phyloP scores from a whole-genome alignment of 2,797 vertebrate genomes.

The Argya squamiceps region DNA sequence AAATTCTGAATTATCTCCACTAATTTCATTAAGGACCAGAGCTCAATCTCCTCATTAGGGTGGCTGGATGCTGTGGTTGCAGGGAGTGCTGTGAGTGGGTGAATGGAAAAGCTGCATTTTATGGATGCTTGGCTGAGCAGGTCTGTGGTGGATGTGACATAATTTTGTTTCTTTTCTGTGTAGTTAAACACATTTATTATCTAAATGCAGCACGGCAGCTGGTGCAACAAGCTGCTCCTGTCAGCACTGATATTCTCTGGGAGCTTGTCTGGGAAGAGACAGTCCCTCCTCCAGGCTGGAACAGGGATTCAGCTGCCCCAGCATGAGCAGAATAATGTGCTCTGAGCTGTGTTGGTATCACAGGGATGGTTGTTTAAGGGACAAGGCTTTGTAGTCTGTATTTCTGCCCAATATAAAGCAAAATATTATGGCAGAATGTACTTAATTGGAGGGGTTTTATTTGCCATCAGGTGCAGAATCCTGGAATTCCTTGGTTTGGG shows the following conservation, averaged over 20 bases:
- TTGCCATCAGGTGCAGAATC: not conserved
- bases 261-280: not conserved
- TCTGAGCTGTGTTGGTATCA: not conserved
- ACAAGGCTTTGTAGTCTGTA: not conserved
- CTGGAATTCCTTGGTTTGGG: not conserved
- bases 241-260: not conserved
- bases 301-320: not conserved
- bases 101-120: not conserved
- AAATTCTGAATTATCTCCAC: not conserved
- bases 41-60: not conserved
- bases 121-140: not conserved
- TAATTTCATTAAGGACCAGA: slow-evolving; percentile 7
- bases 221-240: slow-evolving; percentile 35
- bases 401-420: not conserved
- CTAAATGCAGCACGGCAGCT: slow-evolving; percentile 20
- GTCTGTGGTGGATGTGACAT: not conserved
- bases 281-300: not conserved
- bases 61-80: not conserved
- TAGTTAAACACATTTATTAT: slow-evolving; percentile 48
- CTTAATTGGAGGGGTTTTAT: not conserved
- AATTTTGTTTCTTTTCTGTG: not conserved
- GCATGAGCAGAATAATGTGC: not conserved
- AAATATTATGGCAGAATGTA: fast-evolving
- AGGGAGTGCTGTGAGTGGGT: not conserved
- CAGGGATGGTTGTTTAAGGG: not conserved